phyloP scores from a whole-genome alignment of 2,888 invertebrate species.

The Thymelicus lineola region DNA sequence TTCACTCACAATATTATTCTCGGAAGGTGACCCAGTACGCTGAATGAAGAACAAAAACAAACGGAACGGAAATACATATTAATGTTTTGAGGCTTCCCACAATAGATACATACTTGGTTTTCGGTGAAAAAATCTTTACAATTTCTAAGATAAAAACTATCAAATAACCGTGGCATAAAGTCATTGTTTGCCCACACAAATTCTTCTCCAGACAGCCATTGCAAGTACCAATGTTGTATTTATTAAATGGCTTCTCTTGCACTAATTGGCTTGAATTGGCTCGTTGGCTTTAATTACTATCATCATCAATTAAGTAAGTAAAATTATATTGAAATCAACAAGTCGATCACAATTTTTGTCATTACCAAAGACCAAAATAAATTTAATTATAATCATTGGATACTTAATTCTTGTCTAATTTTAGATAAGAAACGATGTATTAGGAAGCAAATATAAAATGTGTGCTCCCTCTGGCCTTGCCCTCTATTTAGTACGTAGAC shows the following conservation, averaged over 20 bases:
- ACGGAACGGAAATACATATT: background rate
- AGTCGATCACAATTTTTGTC: no score
- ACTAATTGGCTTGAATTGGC: background rate
- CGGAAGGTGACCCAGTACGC: background rate
- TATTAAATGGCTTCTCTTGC: background rate
- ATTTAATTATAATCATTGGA: no score
- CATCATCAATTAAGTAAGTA: no score
- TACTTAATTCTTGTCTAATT: no score
- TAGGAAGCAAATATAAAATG: no score
- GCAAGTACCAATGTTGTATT: background rate
- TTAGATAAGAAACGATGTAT: no score
- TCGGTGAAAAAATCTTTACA: background rate
- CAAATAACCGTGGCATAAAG: background rate
- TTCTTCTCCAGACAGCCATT: background rate
- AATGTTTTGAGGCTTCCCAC: background rate
- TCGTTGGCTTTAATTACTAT: background rate
- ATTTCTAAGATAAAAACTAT: background rate
- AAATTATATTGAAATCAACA: no score
- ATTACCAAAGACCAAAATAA: no score
- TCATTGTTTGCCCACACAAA: background rate
- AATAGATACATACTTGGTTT: background rate
- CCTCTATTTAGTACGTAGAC: background rate
- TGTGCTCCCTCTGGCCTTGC: background rate
- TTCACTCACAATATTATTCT: background rate
- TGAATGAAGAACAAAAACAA: background rate